Base-by-base conservation (phyloP, 2,888 invertebrate species). In the Nysson spinosus region DNA sequence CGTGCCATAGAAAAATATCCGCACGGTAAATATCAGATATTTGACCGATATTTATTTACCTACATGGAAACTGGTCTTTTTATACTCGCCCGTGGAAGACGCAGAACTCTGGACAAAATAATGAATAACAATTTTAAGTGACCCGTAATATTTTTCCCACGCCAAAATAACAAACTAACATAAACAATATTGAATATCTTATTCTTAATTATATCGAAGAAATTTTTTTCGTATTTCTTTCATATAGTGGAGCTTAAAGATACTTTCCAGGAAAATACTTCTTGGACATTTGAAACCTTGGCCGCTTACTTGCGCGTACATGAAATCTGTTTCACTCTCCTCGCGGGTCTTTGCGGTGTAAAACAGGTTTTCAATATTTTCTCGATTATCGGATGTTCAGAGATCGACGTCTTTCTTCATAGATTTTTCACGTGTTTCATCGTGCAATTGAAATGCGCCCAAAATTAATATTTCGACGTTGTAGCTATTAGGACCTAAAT, bases 291-390 rank as follows among this genome's bases (percentile, higher is more conserved):
- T n/a, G n/a, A n/a, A n/a, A n/a, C n/a, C n/a, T 39, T 6, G 11
- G 20, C 4, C 19, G 26, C 12, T 20, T 30, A 19, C 22, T 22
- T 6, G 32, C 16, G 3, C 30, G 2, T 20, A 17, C 6, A 26
- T 11, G 20, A 12, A 35, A 43, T 35, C 26, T 5, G n/a, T 3
- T n/a, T 20, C 11, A 34, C 26, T 14, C 12, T 20, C n/a, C 5
- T 11, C 40, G 32, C 32, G 20, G 12, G 9, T 30, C 14, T 14
- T 11, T 16, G 35, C 35, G 4, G 3, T 11, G 40, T 35, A 14
- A n/a, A 66, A 55, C 60, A 46, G 46, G 49, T 55, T 66, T 46
- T 19, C 32, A 17, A 19, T 24, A 67, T 60, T 49, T 67, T 37
- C 49, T 40, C 60, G 54, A 42, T 50, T 40, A 58, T 60, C 44